Evolutionary conservation across 2,888 invertebrate genomes (phyloP).

Genomic region (Lasius platythorax): DNA sequence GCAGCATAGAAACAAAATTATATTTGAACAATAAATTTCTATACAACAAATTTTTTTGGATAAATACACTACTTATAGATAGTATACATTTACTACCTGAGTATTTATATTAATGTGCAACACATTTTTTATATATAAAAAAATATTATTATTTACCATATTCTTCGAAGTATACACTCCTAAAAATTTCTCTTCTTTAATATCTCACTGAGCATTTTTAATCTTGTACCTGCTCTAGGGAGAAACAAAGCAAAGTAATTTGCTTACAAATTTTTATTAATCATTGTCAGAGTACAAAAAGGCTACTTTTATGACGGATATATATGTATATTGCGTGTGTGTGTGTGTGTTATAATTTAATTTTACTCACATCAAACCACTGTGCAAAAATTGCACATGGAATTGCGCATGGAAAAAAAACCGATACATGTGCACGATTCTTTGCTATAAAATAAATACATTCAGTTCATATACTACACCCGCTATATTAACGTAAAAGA

Average conservation of each 20-base stretch:
- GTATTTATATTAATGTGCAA: too few species aligned
- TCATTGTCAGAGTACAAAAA: constrained; percentile 85
- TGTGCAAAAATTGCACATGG: constrained; percentile 50
- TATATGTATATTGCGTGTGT: constrained; percentile 62
- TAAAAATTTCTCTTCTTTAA: too few species aligned
- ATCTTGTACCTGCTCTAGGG: not conserved
- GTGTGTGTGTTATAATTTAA: constrained; percentile 73
- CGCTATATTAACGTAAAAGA: constrained; percentile 63
- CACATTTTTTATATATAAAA: too few species aligned
- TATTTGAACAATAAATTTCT: too few species aligned
- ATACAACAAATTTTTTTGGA: too few species aligned
- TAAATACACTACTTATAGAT: too few species aligned
- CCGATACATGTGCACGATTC: constrained; percentile 63
- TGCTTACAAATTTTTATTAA: constrained; percentile 81
- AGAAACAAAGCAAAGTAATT: constrained; percentile 46
- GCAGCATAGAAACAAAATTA: too few species aligned
- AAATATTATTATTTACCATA: too few species aligned
- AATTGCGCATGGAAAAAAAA: constrained; percentile 43
- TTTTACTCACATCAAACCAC: constrained; percentile 78
- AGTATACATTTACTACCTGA: too few species aligned
- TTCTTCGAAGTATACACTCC: too few species aligned
- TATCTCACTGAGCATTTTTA: too few species aligned
- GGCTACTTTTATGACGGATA: constrained; percentile 76
- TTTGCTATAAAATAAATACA: constrained; percentile 77
- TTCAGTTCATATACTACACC: constrained; percentile 63